Conservation (phyloP, 1,140 invertebrate genomes). For the Drosophila jambulina region DNA sequence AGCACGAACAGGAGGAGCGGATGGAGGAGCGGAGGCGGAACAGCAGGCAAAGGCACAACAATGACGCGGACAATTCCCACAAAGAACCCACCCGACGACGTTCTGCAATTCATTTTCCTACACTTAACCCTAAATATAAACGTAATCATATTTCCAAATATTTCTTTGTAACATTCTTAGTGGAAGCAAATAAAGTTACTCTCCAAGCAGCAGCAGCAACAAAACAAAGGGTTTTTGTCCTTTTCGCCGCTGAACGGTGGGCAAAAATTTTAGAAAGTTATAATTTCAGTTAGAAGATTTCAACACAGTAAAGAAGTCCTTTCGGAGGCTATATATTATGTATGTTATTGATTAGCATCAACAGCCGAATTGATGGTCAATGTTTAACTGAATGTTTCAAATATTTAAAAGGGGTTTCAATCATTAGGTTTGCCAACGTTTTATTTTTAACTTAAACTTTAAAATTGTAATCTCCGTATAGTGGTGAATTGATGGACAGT, state of each 20-base stretch:
- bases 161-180: slow-evolving; percentile 80
- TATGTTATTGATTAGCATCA: neutral
- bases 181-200: slow-evolving; percentile 80
- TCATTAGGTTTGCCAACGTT: too few relatives aligned
- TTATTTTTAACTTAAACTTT: too few relatives aligned
- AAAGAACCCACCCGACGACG: slow-evolving; percentile 20
- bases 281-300: neutral
- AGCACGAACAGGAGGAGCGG: slow-evolving; percentile 2
- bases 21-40: slow-evolving; percentile 3
- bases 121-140: slow-evolving; percentile 65
- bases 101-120: slow-evolving; percentile 63
- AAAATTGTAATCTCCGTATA: too few relatives aligned
- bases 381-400: too few relatives aligned
- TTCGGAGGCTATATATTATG: neutral
- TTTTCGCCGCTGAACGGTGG: neutral
- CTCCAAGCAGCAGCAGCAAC: slow-evolving; percentile 59
- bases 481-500: too few relatives aligned
- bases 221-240: slow-evolving; percentile 32
- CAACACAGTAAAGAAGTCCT: neutral
- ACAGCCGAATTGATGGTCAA: too few relatives aligned
- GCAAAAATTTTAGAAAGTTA: neutral
- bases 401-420: too few relatives aligned
- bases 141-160: slow-evolving; percentile 67
- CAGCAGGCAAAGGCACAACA: neutral
- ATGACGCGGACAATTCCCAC: slow-evolving; percentile 13